These are phyloP conservation scores for Poecilia velifera DNA, from an alignment of 2,797 vertebrate species.

Conservation along the genomic window DNA sequence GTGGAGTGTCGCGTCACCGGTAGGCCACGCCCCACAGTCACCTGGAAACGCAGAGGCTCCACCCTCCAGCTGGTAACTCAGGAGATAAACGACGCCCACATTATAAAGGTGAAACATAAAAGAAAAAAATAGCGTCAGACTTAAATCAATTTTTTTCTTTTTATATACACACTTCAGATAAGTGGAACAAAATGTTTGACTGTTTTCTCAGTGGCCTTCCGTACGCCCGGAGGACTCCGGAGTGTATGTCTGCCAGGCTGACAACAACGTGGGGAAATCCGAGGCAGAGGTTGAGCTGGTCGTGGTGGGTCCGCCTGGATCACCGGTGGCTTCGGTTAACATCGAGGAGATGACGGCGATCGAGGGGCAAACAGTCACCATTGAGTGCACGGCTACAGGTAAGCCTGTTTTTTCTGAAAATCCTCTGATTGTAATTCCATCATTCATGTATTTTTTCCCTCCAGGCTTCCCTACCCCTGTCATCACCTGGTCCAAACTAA, in stretches of 20 bases:
- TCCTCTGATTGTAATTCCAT: not conserved
- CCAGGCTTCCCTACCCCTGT: constrained; percentile 86
- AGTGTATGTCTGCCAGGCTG: constrained; percentile 86
- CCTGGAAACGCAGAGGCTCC: constrained; percentile 86
- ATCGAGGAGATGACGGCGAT: constrained; percentile 75
- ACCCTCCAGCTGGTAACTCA: constrained; percentile 78
- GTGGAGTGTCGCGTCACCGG: constrained; percentile 88
- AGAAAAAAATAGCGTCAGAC: not conserved
- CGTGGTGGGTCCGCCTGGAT: constrained; percentile 65
- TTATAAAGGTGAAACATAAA: constrained; percentile 66
- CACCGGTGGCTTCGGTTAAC: constrained; percentile 80
- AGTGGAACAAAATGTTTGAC: not conserved
- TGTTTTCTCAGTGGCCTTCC: constrained; percentile 77
- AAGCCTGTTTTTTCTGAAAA: not conserved
- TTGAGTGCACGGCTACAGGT: constrained; percentile 89
- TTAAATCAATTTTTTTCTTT: not conserved
- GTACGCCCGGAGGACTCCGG: constrained; percentile 84
- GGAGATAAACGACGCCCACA: constrained; percentile 79
- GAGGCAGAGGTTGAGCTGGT: constrained; percentile 84
- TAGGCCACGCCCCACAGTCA: constrained; percentile 83
- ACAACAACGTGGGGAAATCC: constrained; percentile 83
- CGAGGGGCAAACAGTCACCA: constrained; percentile 84
- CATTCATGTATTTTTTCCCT: not conserved
- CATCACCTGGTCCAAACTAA: constrained; percentile 93
- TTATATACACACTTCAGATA: not conserved